Conservation (phyloP, 1,140 invertebrate species). For the Drosophila littoralis region DNA sequence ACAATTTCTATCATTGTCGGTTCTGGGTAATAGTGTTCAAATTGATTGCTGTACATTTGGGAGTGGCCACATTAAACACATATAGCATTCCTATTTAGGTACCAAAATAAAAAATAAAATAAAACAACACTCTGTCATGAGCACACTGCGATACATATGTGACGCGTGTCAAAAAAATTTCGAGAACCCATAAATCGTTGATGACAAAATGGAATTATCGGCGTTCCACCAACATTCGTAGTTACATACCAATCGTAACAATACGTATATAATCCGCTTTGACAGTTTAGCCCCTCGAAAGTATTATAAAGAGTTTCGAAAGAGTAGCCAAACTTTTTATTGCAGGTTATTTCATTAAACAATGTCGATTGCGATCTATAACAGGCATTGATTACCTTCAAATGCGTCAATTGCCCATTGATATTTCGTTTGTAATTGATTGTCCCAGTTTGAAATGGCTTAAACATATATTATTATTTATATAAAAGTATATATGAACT, state of each 20-base stretch:
- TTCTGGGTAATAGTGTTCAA: slow-evolving; percentile 23
- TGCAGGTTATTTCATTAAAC: neutral
- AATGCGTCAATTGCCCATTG: slow-evolving; percentile 10
- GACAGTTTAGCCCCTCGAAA: slow-evolving; percentile 20
- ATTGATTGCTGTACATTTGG: slow-evolving; percentile 45
- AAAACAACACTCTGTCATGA: slow-evolving; percentile 54
- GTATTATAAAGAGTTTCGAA: slow-evolving; percentile 2
- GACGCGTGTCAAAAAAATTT: slow-evolving; percentile 60
- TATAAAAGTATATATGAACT: no score
- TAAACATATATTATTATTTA: no score
- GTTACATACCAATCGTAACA: slow-evolving; percentile 36
- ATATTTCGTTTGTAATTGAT: neutral
- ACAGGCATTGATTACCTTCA: slow-evolving; percentile 3
- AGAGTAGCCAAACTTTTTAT: slow-evolving; percentile 20
- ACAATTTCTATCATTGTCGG: slow-evolving; percentile 30
- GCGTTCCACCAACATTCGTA: slow-evolving; percentile 13
- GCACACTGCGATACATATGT: slow-evolving; percentile 41
- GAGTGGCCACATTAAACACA: slow-evolving; percentile 58
- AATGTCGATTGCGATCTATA: slow-evolving; percentile 6
- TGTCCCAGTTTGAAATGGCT: neutral
- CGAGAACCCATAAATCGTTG: slow-evolving; percentile 72
- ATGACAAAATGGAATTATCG: slow-evolving; percentile 70
- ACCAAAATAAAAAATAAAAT: slow-evolving; percentile 16
- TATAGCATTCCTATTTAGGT: slow-evolving; percentile 33
- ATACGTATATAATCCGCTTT: slow-evolving; percentile 43